Percentiles rank a stretch among this genome's conserved stretches.
These are phyloP conservation scores for Drosophila rufa DNA, from an alignment of 1,140 invertebrate species.

Conservation along the genomic window DNA sequence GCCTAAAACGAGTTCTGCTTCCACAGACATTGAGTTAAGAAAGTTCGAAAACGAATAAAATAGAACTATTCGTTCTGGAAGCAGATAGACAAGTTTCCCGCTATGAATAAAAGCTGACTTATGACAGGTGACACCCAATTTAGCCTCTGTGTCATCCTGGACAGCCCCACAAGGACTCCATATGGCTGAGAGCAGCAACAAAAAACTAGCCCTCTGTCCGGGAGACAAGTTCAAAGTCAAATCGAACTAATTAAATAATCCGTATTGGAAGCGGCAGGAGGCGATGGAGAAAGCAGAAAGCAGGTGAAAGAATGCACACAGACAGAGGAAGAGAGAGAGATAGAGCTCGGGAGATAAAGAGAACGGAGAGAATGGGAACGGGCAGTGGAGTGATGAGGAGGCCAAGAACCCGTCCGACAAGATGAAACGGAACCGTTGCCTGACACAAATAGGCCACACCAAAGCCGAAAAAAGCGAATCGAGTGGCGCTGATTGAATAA, in stretches of 20 bases:
- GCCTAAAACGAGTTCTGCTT: constrained; percentile 1
- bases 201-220: constrained; percentile 3
- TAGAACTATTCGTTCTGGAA: constrained; percentile 2
- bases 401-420: constrained; percentile 72
- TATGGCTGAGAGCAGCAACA: constrained; percentile 11
- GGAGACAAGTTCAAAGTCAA: constrained; percentile 58
- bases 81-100: constrained; percentile 1
- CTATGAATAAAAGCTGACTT: background rate
- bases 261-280: constrained; percentile 43
- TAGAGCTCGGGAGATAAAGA: constrained; percentile 28
- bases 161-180: constrained; percentile 5
- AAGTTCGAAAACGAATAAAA: background rate
- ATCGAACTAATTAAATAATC: constrained; percentile 59
- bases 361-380: constrained; percentile 12
- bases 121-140: constrained; percentile 8
- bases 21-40: background rate
- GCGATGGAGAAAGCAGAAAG: constrained; percentile 30
- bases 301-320: constrained; percentile 50
- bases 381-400: constrained; percentile 11
- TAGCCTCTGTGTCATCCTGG: background rate
- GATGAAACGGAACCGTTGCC: constrained; percentile 77
- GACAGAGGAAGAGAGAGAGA: constrained; percentile 11
- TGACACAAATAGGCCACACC: constrained; percentile 76
- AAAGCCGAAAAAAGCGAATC: constrained; percentile 29
- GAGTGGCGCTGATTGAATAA: constrained; percentile 58